Evolutionary conservation across 64 coral and sea anemone species (phyloP).

Genomic region (Trachythela sp.): DNA sequence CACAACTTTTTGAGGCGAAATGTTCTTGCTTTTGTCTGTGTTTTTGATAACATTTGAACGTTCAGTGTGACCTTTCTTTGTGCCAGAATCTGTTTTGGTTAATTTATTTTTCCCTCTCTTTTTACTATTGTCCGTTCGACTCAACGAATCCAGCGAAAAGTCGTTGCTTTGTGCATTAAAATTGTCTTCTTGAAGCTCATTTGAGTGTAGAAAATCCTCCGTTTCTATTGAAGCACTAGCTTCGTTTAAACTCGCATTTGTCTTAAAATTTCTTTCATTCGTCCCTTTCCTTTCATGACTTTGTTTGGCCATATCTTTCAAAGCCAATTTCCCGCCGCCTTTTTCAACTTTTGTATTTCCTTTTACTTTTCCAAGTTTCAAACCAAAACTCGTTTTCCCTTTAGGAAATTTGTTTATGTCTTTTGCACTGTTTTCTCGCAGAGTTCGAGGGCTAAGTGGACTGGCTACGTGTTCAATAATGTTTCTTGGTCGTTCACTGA

Average conservation of each 20-base stretch:
- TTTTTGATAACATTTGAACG: not conserved
- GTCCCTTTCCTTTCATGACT: too few relatives aligned
- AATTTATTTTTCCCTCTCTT: not conserved
- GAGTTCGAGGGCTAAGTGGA: not conserved
- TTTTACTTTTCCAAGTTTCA: constrained; percentile 17
- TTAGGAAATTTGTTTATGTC: not conserved
- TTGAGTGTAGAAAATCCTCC: not conserved
- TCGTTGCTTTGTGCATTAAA: not conserved
- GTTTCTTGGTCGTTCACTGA: not conserved
- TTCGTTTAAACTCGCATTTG: not conserved
- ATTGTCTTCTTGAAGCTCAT: not conserved
- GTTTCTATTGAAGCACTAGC: not conserved
- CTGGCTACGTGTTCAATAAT: not conserved
- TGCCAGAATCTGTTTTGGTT: not conserved
- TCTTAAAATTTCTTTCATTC: not conserved
- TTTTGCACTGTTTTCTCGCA: not conserved
- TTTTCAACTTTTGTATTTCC: not conserved
- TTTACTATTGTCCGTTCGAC: not conserved
- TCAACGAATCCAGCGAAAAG: not conserved
- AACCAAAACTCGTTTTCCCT: not conserved
- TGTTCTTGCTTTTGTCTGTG: not conserved
- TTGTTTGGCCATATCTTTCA: too few relatives aligned
- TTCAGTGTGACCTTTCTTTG: not conserved
- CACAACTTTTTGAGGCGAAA: not conserved
- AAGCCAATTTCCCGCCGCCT: too few relatives aligned